These are phyloP conservation scores for Drosophila borborema DNA, from an alignment of 2,888 invertebrate genomes.

Conservation along the genomic window DNA sequence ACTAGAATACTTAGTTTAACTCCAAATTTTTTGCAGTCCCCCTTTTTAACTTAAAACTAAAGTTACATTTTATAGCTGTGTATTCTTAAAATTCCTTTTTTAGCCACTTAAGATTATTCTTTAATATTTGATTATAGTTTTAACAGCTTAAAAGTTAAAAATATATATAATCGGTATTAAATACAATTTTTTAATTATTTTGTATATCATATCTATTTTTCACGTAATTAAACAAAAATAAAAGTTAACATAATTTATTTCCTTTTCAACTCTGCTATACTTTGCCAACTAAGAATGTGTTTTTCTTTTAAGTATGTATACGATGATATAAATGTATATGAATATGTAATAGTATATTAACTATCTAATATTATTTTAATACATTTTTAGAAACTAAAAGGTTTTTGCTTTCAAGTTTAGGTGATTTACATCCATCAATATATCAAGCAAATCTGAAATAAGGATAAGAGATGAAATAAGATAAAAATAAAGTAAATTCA, in stretches of 20 bases:
- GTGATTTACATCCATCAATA: not conserved
- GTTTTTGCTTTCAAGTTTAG: not conserved
- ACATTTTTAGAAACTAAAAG: not conserved
- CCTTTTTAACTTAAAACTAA: not conserved
- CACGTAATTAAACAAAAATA: too few relatives aligned
- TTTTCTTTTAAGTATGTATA: too few relatives aligned
- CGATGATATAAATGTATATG: too few relatives aligned
- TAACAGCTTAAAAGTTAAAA: not conserved
- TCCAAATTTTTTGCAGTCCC: not conserved
- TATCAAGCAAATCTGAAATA: not conserved
- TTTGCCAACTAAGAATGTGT: too few relatives aligned
- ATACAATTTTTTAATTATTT: too few relatives aligned
- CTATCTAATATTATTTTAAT: too few relatives aligned
- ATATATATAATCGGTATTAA: too few relatives aligned
- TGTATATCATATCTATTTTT: too few relatives aligned
- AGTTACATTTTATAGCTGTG: not conserved
- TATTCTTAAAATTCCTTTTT: not conserved
- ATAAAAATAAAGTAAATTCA: not conserved
- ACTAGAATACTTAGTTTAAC: not conserved
- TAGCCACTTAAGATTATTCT: not conserved
- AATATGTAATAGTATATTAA: too few relatives aligned
- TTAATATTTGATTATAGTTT: not conserved
- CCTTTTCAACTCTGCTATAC: too few relatives aligned
- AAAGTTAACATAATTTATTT: too few relatives aligned
- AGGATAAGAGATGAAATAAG: too few relatives aligned